Evolutionary conservation across 1,140 invertebrate genomes (phyloP).

Genomic region (Wiebesia pumilae): DNA sequence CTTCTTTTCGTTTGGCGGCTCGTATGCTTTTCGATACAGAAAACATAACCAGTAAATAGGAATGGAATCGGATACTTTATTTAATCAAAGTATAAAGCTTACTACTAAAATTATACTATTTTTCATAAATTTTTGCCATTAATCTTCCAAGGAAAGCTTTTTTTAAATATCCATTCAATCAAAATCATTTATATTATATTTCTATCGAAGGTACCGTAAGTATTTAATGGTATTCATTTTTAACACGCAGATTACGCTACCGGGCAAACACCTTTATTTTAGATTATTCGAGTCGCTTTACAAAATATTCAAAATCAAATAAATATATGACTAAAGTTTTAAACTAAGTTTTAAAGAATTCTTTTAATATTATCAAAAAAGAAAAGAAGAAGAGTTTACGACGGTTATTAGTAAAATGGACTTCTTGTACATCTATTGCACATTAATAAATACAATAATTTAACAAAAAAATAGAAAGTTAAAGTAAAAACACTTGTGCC

Average conservation of each 20-base stretch:
- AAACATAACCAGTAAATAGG: background rate
- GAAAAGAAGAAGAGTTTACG: too few relatives aligned
- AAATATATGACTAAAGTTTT: background rate
- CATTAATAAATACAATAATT: too few relatives aligned
- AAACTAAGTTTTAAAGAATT: too few relatives aligned
- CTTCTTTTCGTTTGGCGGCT: constrained; percentile 11
- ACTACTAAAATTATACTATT: background rate
- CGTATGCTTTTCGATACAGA: constrained; percentile 15
- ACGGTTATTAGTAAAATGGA: too few relatives aligned
- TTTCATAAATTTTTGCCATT: background rate
- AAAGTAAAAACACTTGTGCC: too few relatives aligned
- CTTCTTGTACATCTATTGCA: too few relatives aligned
- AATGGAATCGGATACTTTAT: constrained; percentile 35
- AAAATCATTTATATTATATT: background rate
- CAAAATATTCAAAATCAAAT: background rate
- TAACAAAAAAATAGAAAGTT: too few relatives aligned
- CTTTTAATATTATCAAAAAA: too few relatives aligned
- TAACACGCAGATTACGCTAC: background rate
- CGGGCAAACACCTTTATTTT: background rate
- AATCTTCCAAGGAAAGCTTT: background rate
- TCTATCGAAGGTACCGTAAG: background rate
- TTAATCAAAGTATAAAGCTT: background rate
- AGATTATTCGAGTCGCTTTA: too few relatives aligned
- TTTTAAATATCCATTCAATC: background rate
- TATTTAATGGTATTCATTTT: background rate